These are phyloP conservation scores for Cyrtorhinus lividipennis DNA, from an alignment of 1,140 invertebrate species.

Conservation along the genomic window DNA sequence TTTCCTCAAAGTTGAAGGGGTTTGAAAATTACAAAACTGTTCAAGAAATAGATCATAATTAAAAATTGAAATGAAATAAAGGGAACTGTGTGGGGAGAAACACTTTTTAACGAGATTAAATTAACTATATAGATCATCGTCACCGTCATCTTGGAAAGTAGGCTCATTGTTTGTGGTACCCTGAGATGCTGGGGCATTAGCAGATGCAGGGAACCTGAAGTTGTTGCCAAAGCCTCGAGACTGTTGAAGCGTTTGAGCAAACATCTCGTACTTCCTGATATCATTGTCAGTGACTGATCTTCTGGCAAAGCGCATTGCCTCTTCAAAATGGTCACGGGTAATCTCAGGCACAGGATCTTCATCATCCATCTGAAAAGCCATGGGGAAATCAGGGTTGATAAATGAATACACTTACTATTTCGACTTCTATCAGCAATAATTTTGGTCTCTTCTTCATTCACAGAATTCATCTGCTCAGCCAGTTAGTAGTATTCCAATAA, in stretches of 20 bases:
- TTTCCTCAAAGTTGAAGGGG: no score
- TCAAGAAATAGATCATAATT: neutral
- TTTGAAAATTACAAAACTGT: neutral
- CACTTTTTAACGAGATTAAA: neutral
- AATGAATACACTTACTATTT: neutral
- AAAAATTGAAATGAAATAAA: neutral
- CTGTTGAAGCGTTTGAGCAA: constrained; percentile 98
- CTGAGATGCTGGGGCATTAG: constrained; percentile 38
- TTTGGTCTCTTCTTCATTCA: neutral
- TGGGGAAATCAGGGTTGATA: no score
- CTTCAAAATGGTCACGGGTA: constrained; percentile 92
- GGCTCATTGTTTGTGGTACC: constrained; percentile 57
- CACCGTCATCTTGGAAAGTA: constrained; percentile 69
- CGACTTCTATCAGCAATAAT: neutral
- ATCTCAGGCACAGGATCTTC: constrained; percentile 98
- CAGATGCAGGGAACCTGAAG: constrained; percentile 63
- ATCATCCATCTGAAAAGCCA: constrained; percentile 61
- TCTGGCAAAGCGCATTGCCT: constrained; percentile 98
- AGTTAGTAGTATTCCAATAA: no score
- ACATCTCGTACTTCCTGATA: constrained; percentile 99
- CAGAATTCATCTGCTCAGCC: no score
- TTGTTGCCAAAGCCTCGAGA: constrained; percentile 96
- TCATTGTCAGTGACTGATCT: constrained; percentile 99
- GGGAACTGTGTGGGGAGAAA: neutral
- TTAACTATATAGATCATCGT: constrained; percentile 92